Percentiles rank a stretch among this genome's conserved stretches.
Evolutionary conservation across 1,140 invertebrate species (phyloP).

Genomic region (Eulimnadia texana): DNA sequence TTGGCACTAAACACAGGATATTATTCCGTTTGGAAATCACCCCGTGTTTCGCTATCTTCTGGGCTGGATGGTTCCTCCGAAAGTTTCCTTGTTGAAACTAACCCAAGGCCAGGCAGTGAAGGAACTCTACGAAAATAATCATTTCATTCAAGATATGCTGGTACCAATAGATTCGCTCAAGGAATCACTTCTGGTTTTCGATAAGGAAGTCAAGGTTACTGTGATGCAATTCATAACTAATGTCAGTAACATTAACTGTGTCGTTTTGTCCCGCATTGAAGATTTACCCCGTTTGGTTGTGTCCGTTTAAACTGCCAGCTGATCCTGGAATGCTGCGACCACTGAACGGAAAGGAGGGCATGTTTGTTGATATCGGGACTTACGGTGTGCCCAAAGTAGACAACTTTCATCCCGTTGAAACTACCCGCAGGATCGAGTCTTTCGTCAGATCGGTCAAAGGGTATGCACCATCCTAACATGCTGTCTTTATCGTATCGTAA

Average conservation of each 20-base stretch:
- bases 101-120: conserved; percentile 58
- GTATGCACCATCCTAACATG: conserved; percentile 27
- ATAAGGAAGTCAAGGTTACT: conserved; percentile 49
- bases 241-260: not conserved
- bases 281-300: conserved; percentile 73
- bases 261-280: conserved; percentile 24
- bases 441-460: conserved; percentile 52
- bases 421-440: conserved; percentile 52
- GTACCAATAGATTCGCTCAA: conserved; percentile 48
- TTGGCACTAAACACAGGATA: conserved; percentile 42
- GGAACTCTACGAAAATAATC: conserved; percentile 57
- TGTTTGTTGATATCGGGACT: conserved; percentile 65
- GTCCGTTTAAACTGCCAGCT: conserved; percentile 54
- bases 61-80: conserved; percentile 69
- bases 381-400: conserved; percentile 55
- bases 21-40: conserved; percentile 73
- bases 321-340: conserved; percentile 56
- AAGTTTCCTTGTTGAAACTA: conserved; percentile 64
- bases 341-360: conserved; percentile 30
- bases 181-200: conserved; percentile 45
- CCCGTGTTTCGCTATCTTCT: conserved; percentile 51
- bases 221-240: not conserved
- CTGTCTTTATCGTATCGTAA: no score
- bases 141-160: conserved; percentile 74
- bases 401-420: conserved; percentile 44